Evolutionary conservation across 2,797 vertebrate genomes (phyloP).

Genomic region (Heteromormyrus szaboi): DNA sequence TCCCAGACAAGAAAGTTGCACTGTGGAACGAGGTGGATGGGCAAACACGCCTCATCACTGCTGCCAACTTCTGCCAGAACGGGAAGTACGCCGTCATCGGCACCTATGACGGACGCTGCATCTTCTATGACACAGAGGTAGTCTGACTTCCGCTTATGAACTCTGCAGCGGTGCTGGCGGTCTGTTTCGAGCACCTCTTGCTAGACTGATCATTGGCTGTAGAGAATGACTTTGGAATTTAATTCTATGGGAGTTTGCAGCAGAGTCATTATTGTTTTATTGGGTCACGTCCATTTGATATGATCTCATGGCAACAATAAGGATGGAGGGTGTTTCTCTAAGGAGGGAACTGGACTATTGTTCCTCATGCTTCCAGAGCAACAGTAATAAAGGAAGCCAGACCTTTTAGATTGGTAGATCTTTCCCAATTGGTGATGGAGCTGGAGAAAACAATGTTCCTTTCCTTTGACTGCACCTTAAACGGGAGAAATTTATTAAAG

Average conservation of each 20-base stretch:
- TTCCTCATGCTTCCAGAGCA: not conserved
- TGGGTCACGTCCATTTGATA: not conserved
- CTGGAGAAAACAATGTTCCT: not conserved
- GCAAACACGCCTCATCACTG: constrained; percentile 93
- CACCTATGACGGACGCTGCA: constrained; percentile 93
- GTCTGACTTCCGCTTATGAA: not conserved
- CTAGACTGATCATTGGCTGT: not conserved
- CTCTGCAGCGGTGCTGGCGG: not conserved
- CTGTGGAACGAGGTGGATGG: constrained; percentile 98
- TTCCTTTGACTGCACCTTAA: not conserved
- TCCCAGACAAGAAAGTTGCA: constrained; percentile 98
- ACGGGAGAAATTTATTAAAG: not conserved
- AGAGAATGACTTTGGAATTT: not conserved
- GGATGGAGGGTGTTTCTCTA: not conserved
- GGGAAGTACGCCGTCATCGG: constrained; percentile 97
- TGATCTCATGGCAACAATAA: not conserved
- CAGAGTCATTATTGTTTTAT: not conserved
- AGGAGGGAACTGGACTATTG: not conserved
- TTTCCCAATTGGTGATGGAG: not conserved
- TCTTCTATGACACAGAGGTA: constrained; percentile 99
- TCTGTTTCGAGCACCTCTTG: not conserved
- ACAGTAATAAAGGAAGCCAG: not conserved
- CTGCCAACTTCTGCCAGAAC: constrained; percentile 98
- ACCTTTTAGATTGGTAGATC: not conserved
- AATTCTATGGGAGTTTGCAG: not conserved